Evolutionary conservation across 2,113 vertebrate species (phyloP).

Genomic region (Xenopus borealis): DNA sequence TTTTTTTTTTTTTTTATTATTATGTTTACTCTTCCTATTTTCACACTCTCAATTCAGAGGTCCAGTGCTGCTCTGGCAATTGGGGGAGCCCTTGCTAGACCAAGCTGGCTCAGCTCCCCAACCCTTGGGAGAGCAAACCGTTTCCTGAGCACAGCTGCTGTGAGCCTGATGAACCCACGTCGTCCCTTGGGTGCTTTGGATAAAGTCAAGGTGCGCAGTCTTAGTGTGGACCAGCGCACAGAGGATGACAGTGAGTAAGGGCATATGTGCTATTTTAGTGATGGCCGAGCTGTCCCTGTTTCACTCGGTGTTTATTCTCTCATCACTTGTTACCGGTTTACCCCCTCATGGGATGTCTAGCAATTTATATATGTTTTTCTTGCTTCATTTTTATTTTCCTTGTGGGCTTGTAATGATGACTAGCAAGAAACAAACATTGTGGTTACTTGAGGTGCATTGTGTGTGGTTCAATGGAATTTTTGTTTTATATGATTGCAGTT

Average conservation of each 20-base stretch:
- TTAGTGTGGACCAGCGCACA: constrained; percentile 85
- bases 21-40: background rate
- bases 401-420: too few relatives aligned
- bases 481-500: constrained; percentile 62
- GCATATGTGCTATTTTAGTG: background rate
- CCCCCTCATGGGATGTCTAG: background rate
- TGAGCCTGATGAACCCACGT: constrained; percentile 92
- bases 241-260: constrained; percentile 91
- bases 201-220: constrained; percentile 86
- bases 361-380: background rate
- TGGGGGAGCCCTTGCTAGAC: constrained; percentile 81
- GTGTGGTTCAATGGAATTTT: too few relatives aligned
- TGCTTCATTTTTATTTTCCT: too few relatives aligned
- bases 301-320: too few relatives aligned
- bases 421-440: too few relatives aligned
- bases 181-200: constrained; percentile 80
- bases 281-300: too few relatives aligned
- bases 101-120: constrained; percentile 93
- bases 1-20: too few relatives aligned
- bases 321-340: background rate
- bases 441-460: constrained; percentile 1
- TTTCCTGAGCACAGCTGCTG: constrained; percentile 90
- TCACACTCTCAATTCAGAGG: constrained; percentile 49
- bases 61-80: constrained; percentile 79
- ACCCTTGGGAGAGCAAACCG: constrained; percentile 92